Evolutionary conservation across 1,140 invertebrate species (phyloP), one percentile per base, ranked within the genome.

Genomic region (Acromyrmex charruanus): DNA sequence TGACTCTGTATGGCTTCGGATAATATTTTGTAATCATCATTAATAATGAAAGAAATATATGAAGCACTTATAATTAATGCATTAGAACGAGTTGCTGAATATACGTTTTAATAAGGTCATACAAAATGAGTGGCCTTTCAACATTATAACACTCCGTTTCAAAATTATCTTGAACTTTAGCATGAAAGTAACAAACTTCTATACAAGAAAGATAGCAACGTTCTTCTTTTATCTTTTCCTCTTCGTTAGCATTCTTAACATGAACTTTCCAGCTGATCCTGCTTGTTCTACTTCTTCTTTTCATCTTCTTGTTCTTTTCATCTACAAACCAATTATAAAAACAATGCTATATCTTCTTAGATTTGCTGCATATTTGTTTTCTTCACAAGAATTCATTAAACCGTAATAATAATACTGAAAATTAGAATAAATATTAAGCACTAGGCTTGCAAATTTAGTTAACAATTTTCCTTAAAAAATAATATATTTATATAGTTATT

Each of bases 241-340:
- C 1, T 39, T 75, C 58, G 61, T 84, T 84, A 84, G 55, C 69
- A 84, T 75, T 74, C 55, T 74, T 84, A 51, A 84, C 58, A 51
- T 58, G 16, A 75, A 84, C 53, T 74, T 74, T 61, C 12, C 7
- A 31, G 28, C 55, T 61, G 39, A 61, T 44, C 25, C 14, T 69
- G 9, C 9, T 21, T 14, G 44, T n/a, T 55, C 10, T 35, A 9
- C 10, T 0, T 44, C 3, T 39, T 18, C 39, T 59, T 68, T 18
- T 28, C 35, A 55, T 28, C 6, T 4, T 25, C 25, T 55, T 5
- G 9, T 39, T 35, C 31, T 35, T 35, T n/a, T 59, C 12, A 61
- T 61, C 18, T 6, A 31, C 14, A 3, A 63, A 49, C 14, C 18
- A 84, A 75, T 84, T 84, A 35, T 49, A 84, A 82, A 84, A 44